Evolutionary conservation across 2,797 vertebrate genomes (phyloP), one percentile per base, ranked within the genome.

Genomic region (Parotocinclus haroldoi): DNA sequence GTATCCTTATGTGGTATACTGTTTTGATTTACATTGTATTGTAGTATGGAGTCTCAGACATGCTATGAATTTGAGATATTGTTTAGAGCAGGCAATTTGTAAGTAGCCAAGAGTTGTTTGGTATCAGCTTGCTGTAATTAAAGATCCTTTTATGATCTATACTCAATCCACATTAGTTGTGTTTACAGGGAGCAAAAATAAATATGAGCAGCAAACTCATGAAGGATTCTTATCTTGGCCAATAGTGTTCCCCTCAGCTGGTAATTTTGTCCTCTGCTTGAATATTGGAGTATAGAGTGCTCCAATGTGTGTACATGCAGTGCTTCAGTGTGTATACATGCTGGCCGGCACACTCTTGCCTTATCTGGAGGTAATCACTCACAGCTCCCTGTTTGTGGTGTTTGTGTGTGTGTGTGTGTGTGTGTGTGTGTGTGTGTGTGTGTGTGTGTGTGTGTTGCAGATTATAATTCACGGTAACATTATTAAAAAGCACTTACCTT

Each of bases 321-420:
- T 27, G 27, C 27, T 27, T 27, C 27, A 27, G 27, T 27, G 27
- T 38, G 52, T 58, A 60, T 17, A 36, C 49, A 55, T 48, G 38
- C 61, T 40, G 61, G 45, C 57, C 61, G 55, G 65, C 51, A 53
- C 49, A 61, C 60, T 19, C 58, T 59, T 38, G 71, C 40, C 62
- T 68, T 74, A 67, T 70, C 69, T 54, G 11, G 70, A 71, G 71
- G 74, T 71, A 71, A 73, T 71, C 61, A 70, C 61, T 69, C 63
- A 57, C 56, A 55, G 39, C 60, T 19, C 61, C 18, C 19, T 38
- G n/a, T 72, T 27, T 27, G 27, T 27, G 27, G 27, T 2, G 27
- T 27, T 2, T 27, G 27, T 27, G 27, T 27, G 27, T 27, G 27
- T 27, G 27, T 27, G 2, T 27, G 27, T 27, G 27, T 27, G 2